Conservation (phyloP, 2,888 invertebrate genomes). For the Harpalus rufipes region DNA sequence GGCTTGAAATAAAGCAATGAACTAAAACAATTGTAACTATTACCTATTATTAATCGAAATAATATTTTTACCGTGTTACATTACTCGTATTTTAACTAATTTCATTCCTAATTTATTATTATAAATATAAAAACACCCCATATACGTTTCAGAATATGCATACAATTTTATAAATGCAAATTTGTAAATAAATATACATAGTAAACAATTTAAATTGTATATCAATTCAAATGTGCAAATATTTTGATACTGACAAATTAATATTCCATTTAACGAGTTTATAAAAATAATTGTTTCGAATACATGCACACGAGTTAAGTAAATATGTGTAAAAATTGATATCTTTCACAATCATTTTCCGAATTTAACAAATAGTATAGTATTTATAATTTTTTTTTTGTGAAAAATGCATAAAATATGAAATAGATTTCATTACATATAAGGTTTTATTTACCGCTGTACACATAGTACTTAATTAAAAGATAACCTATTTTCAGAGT, state of each 20-base stretch:
- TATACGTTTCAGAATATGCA: not conserved
- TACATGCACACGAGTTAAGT: not conserved
- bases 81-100: too few species aligned
- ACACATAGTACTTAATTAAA: not conserved
- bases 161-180: not conserved
- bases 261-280: not conserved
- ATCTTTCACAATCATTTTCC: not conserved
- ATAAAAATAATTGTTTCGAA: not conserved
- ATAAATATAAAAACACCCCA: not conserved
- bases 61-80: too few species aligned
- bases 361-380: not conserved
- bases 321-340: not conserved
- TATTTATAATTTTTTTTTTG: not conserved
- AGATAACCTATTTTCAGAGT: conserved; percentile 10
- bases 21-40: too few species aligned
- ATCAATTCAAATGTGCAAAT: conserved; percentile 21
- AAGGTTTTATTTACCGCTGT: not conserved
- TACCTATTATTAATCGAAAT: too few species aligned
- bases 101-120: not conserved
- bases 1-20: too few species aligned
- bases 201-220: conserved; percentile 37
- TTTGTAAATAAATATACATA: not conserved
- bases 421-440: not conserved
- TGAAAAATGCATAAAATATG: not conserved
- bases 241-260: conserved; percentile 22